Conservation (phyloP, 2,113 vertebrate genomes). For the Galemys pyrenaicus region DNA sequence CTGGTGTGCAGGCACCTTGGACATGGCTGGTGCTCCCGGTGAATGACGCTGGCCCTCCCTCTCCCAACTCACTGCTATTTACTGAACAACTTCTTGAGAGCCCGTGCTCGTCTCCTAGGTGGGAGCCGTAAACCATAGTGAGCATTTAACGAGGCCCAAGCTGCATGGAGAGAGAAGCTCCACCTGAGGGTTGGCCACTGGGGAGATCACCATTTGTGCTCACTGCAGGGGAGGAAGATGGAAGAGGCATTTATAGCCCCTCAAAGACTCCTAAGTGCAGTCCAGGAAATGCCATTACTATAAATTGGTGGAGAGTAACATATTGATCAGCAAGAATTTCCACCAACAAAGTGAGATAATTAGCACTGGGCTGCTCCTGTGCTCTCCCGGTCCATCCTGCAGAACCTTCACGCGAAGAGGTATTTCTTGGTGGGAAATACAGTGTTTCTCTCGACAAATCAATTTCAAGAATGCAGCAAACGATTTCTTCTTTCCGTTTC, state of each 20-base stretch:
- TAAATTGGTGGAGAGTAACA: background rate
- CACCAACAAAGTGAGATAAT: background rate
- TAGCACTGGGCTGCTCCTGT: background rate
- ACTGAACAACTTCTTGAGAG: constrained; percentile 1
- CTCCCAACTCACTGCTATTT: background rate
- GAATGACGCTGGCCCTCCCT: background rate
- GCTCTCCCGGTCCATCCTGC: background rate
- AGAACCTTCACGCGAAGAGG: background rate
- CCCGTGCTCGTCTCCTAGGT: background rate
- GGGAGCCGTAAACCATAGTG: background rate
- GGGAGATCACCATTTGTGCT: constrained; percentile 12
- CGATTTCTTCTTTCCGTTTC: background rate
- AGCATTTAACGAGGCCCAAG: constrained; percentile 3
- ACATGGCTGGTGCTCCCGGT: no score
- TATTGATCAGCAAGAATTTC: background rate
- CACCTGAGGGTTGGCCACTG: background rate
- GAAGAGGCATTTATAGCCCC: background rate
- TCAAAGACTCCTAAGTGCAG: constrained; percentile 21
- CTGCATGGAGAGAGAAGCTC: constrained; percentile 18
- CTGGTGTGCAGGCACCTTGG: background rate
- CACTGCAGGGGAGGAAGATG: background rate
- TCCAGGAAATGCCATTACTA: background rate
- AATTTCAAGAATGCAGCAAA: background rate
- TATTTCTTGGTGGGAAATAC: background rate
- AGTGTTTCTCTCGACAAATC: background rate